Conservation (phyloP, 2,797 vertebrate genomes). For the Oophaga sylvatica region DNA sequence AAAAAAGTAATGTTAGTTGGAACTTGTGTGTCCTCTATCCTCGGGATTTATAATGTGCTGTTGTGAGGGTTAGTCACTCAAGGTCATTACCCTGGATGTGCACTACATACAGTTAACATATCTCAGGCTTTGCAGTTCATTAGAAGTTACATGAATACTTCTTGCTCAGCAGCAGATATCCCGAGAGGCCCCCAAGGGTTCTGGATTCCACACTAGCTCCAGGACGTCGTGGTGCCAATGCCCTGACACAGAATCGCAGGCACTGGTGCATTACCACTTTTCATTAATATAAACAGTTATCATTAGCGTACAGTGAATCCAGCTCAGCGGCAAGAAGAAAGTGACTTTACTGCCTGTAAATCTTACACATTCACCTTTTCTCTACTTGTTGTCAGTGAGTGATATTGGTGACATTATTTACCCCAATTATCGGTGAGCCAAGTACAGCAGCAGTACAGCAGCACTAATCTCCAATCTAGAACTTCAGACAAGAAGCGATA, state of each 20-base stretch:
- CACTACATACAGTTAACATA: neutral
- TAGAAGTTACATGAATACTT: neutral
- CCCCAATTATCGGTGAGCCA: too few relatives aligned
- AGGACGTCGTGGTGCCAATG: neutral
- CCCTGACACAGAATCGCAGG: neutral
- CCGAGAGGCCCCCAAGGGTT: constrained; percentile 58
- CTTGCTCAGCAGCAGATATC: constrained; percentile 60
- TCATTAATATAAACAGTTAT: too few relatives aligned
- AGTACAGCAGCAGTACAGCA: too few relatives aligned
- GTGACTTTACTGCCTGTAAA: too few relatives aligned
- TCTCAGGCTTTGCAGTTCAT: neutral
- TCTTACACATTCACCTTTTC: too few relatives aligned
- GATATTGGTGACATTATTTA: too few relatives aligned
- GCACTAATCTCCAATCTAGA: too few relatives aligned
- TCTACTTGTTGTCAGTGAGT: too few relatives aligned
- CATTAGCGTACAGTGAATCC: too few relatives aligned
- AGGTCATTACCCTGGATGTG: neutral
- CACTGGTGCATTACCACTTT: neutral
- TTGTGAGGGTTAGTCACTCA: neutral
- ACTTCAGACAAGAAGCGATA: too few relatives aligned
- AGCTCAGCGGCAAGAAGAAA: too few relatives aligned
- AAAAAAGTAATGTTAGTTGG: neutral
- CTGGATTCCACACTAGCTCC: neutral
- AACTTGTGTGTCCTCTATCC: neutral
- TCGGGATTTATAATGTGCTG: neutral